Conservation (phyloP, 35 echinoderm and acorn worm genomes). For the Chiridota heheva region DNA sequence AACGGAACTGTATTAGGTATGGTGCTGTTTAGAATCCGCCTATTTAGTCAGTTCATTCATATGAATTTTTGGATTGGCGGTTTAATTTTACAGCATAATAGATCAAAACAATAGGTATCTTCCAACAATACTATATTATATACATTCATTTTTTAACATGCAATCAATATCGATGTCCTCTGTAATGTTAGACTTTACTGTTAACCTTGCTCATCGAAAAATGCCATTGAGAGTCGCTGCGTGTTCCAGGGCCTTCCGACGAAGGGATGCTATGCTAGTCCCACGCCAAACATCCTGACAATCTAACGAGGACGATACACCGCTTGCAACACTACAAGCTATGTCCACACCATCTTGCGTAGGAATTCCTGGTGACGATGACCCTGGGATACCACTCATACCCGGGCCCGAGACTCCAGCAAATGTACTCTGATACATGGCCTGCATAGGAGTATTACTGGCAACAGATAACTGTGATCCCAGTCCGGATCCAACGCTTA, state of each 20-base stretch:
- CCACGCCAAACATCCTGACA: slow-evolving; percentile 94
- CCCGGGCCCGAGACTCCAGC: slow-evolving; percentile 66
- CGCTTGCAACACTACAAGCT: slow-evolving; percentile 57
- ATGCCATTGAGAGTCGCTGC: slow-evolving; percentile 91
- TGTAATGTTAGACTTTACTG: too few species aligned
- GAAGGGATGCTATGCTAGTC: slow-evolving; percentile 94
- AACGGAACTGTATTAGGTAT: too few species aligned
- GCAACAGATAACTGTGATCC: slow-evolving; percentile 60
- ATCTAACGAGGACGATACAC: slow-evolving; percentile 43
- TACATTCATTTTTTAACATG: too few species aligned
- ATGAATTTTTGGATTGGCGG: too few species aligned
- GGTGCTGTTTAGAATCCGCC: too few species aligned
- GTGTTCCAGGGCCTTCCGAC: slow-evolving; percentile 96
- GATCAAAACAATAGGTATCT: too few species aligned
- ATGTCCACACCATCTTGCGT: slow-evolving; percentile 54
- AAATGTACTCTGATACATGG: slow-evolving; percentile 93
- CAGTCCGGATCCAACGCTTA: slow-evolving; percentile 45
- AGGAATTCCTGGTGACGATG: slow-evolving; percentile 60
- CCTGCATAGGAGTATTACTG: slow-evolving; percentile 79
- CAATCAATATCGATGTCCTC: too few species aligned
- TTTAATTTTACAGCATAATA: too few species aligned
- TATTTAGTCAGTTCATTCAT: too few species aligned
- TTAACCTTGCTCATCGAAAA: slow-evolving; percentile 99
- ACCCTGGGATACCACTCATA: slow-evolving; percentile 48
- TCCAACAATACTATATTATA: too few species aligned